A percentile compares a stretch with the other conserved stretches of the same genome.
phyloP scores from a whole-genome alignment of 2,797 vertebrate species.

The Malacoctenus gilli region DNA sequence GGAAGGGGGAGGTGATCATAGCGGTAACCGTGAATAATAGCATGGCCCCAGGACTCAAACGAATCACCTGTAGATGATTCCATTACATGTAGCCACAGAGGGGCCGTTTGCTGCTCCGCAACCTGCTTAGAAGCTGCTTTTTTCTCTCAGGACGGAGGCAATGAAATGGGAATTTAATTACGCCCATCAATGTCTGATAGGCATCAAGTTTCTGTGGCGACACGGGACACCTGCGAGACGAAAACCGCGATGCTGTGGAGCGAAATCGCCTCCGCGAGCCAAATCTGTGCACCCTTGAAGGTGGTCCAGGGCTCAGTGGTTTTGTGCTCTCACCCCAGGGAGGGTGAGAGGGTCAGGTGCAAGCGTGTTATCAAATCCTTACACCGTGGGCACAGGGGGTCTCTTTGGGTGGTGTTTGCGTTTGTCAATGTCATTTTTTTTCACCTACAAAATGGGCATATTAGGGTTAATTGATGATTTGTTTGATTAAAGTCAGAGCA shows the following conservation, averaged over 20 bases:
- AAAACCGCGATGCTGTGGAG: neutral
- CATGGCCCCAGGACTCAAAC: slow-evolving; percentile 49
- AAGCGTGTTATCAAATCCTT: too few relatives aligned
- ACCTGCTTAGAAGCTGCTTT: slow-evolving; percentile 17
- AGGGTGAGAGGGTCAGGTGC: too few relatives aligned
- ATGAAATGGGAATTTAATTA: slow-evolving; percentile 41
- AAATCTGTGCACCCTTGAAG: neutral
- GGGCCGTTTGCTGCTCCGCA: slow-evolving; percentile 35
- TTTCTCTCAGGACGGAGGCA: slow-evolving; percentile 20
- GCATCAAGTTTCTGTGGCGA: slow-evolving; percentile 1
- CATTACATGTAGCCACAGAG: slow-evolving; percentile 48
- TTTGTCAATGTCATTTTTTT: too few relatives aligned
- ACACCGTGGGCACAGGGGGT: too few relatives aligned
- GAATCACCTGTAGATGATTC: slow-evolving; percentile 68
- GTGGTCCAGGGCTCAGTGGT: neutral
- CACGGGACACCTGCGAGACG: neutral
- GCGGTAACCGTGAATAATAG: slow-evolving; percentile 56
- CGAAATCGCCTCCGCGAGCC: neutral
- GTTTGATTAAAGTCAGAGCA: too few relatives aligned
- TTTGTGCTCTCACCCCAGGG: neutral
- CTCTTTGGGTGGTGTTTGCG: too few relatives aligned
- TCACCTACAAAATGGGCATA: too few relatives aligned
- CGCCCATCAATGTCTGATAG: slow-evolving; percentile 8
- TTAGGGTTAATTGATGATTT: too few relatives aligned
- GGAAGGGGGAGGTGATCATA: slow-evolving; percentile 42